Conservation (phyloP, 2,888 invertebrate species). For the Trichacis sp. region DNA sequence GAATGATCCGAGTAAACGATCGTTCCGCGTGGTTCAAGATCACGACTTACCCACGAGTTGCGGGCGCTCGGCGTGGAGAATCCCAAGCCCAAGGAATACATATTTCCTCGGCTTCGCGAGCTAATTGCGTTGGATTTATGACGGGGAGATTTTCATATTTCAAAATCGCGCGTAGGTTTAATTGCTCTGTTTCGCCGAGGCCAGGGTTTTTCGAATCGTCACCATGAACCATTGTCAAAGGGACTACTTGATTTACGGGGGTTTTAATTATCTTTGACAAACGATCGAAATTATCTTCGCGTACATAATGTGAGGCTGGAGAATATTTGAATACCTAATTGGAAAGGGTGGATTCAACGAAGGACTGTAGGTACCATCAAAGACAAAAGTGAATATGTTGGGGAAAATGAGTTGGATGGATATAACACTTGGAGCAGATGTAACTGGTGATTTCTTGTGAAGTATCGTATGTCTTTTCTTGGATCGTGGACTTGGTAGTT, state of each 20-base stretch:
- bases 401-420: no score
- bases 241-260: slow-evolving; percentile 3
- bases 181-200: slow-evolving; percentile 24
- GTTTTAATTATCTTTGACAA: slow-evolving; percentile 11
- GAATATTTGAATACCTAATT: slow-evolving; percentile 4
- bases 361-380: no score
- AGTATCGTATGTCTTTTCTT: no score
- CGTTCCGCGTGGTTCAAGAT: slow-evolving; percentile 45
- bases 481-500: no score
- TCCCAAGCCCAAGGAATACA: slow-evolving; percentile 26
- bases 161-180: slow-evolving; percentile 18
- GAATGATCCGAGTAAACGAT: slow-evolving; percentile 47
- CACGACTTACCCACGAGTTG: slow-evolving; percentile 47
- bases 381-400: no score
- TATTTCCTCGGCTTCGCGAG: slow-evolving; percentile 32
- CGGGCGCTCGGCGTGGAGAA: slow-evolving; percentile 25
- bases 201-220: not conserved
- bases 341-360: no score
- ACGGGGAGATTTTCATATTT: slow-evolving; percentile 29
- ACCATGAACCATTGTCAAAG: slow-evolving; percentile 5
- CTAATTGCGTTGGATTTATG: slow-evolving; percentile 35
- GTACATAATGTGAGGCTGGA: not conserved
- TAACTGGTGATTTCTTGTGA: no score
- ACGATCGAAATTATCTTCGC: not conserved
- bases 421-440: no score